These are phyloP conservation scores for Gastracanthus pulcherrimus DNA, from an alignment of 2,888 invertebrate genomes.

Conservation along the genomic window DNA sequence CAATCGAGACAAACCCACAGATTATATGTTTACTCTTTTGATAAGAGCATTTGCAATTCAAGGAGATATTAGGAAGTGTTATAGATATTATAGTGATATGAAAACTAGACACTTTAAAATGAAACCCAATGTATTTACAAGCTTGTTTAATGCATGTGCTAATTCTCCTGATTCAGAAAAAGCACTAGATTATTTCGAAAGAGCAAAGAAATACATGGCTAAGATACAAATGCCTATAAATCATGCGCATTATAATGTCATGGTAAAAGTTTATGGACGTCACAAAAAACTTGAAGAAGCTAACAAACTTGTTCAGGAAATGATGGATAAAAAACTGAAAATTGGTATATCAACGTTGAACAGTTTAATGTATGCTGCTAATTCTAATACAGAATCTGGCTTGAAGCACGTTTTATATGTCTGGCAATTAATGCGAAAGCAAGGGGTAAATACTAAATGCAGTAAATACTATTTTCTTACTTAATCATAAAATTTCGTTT, in stretches of 20 bases:
- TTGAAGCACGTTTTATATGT: constrained; percentile 89
- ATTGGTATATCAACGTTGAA: constrained; percentile 86
- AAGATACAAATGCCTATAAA: constrained; percentile 86
- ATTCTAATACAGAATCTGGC: constrained; percentile 88
- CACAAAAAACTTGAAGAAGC: constrained; percentile 89
- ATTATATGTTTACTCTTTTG: constrained; percentile 89
- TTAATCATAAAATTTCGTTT: neutral
- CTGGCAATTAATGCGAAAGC: constrained; percentile 90
- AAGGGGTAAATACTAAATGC: constrained; percentile 80
- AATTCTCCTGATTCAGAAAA: constrained; percentile 85
- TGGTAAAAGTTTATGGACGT: constrained; percentile 94
- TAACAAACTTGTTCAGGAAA: constrained; percentile 91
- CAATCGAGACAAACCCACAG: constrained; percentile 88
- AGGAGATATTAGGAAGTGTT: constrained; percentile 92
- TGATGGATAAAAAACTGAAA: constrained; percentile 82
- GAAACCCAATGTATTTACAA: constrained; percentile 88
- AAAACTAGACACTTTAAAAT: constrained; percentile 85
- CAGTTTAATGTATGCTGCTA: constrained; percentile 91
- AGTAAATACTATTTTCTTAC: neutral
- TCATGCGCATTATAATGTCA: constrained; percentile 88
- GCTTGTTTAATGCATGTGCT: constrained; percentile 92
- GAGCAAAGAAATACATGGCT: constrained; percentile 61
- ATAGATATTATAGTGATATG: constrained; percentile 90
- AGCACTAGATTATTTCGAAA: constrained; percentile 79
- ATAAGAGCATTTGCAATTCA: constrained; percentile 90